These are phyloP conservation scores for Poeciliopsis presidionis DNA, from an alignment of 2,797 vertebrate species.

Conservation along the genomic window DNA sequence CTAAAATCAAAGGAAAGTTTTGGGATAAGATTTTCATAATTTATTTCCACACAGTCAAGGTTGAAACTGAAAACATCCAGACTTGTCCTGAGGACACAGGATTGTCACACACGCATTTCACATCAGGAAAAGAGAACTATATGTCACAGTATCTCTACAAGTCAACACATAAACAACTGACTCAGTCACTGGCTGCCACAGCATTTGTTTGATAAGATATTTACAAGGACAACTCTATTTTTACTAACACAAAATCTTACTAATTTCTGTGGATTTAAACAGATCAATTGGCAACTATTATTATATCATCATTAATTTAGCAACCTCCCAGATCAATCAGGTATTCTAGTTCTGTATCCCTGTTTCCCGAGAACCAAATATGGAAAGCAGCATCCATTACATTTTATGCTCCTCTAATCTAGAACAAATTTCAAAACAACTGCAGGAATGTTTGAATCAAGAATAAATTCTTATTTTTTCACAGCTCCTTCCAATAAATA, in stretches of 20 bases:
- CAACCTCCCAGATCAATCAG: too few species aligned
- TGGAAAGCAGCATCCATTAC: too few species aligned
- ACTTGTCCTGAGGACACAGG: not conserved
- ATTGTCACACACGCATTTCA: conserved; percentile 7
- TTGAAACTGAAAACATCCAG: not conserved
- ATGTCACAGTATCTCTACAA: conserved; percentile 31
- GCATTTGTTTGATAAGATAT: conserved; percentile 24
- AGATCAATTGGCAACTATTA: not conserved
- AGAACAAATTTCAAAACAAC: too few species aligned
- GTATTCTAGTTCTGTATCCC: too few species aligned
- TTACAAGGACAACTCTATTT: conserved; percentile 39
- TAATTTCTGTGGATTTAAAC: not conserved
- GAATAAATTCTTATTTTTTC: too few species aligned
- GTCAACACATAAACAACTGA: conserved; percentile 22
- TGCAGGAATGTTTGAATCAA: too few species aligned
- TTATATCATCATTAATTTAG: too few species aligned
- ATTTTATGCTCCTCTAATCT: too few species aligned
- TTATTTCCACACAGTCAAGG: too few species aligned
- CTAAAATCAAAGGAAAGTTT: not conserved
- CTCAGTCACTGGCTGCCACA: conserved; percentile 25
- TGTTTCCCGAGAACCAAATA: too few species aligned
- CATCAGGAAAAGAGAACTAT: conserved; percentile 13
- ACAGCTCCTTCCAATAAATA: too few species aligned
- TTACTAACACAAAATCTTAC: not conserved
- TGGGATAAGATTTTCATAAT: not conserved